These are phyloP conservation scores for Horisme vitalbata DNA, from an alignment of 2,888 invertebrate genomes.

Conservation along the genomic window DNA sequence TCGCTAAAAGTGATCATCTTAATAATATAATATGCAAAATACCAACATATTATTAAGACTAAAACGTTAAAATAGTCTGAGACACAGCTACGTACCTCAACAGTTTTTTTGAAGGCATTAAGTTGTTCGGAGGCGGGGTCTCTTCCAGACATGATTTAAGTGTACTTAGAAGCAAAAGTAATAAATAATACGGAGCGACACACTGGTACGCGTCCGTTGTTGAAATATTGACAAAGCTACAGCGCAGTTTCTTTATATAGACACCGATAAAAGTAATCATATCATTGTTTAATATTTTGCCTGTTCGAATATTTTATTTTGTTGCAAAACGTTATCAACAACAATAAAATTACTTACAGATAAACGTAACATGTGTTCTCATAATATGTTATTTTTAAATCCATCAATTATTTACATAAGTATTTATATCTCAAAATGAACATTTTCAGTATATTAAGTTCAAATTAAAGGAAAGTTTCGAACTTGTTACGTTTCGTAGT, in stretches of 20 bases:
- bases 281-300: constrained; percentile 6
- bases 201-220: constrained; percentile 54
- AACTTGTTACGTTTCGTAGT: no score
- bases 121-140: constrained; percentile 86
- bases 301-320: constrained; percentile 3
- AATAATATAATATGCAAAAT: no score
- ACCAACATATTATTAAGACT: not conserved
- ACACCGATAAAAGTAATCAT: constrained; percentile 21
- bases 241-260: constrained; percentile 21
- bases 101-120: constrained; percentile 80
- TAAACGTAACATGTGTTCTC: no score
- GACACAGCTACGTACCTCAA: constrained; percentile 76
- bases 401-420: no score
- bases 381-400: no score
- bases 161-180: not conserved
- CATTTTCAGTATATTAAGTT: no score
- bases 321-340: no score
- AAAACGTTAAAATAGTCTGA: not conserved
- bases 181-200: constrained; percentile 47
- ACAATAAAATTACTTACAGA: not conserved
- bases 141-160: constrained; percentile 64
- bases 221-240: not conserved
- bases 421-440: no score
- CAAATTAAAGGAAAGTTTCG: no score
- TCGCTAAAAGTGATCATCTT: no score